A percentile compares a stretch with the other conserved stretches of the same genome.
These are phyloP conservation scores for Syrmaticus mikado DNA, from an alignment of 2,113 vertebrate genomes.

Conservation along the genomic window DNA sequence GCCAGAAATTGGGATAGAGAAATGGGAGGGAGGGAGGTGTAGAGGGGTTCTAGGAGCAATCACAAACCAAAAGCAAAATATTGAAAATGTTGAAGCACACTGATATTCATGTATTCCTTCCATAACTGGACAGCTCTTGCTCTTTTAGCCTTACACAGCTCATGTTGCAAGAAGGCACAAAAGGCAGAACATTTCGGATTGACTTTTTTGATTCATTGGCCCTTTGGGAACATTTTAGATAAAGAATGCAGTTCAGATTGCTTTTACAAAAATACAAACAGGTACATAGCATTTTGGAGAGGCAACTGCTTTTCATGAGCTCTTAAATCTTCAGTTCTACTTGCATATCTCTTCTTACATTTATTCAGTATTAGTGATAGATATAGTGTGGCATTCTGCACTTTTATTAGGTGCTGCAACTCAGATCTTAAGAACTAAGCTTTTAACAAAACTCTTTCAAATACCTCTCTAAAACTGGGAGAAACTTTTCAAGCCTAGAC, in stretches of 20 bases:
- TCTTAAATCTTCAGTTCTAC: background rate
- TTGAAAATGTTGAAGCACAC: background rate
- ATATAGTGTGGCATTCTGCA: background rate
- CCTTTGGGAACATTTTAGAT: background rate
- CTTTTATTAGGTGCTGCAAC: background rate
- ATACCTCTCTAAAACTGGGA: background rate
- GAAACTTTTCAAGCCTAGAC: background rate
- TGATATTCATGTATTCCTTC: background rate
- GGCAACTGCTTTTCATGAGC: background rate
- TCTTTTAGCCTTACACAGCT: background rate
- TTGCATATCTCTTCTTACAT: background rate
- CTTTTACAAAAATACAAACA: background rate
- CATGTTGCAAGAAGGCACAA: background rate
- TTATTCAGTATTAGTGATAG: background rate
- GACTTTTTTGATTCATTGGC: background rate
- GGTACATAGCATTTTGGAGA: fast-evolving
- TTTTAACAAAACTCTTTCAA: background rate
- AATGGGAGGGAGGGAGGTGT: background rate
- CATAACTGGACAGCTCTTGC: background rate
- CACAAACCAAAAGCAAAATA: background rate
- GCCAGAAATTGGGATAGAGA: background rate
- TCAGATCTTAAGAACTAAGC: background rate
- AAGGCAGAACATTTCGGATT: background rate
- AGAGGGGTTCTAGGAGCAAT: background rate
- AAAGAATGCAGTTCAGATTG: background rate